These are phyloP conservation scores for Rhipidura dahli DNA, from an alignment of 2,113 vertebrate species.

Conservation along the genomic window DNA sequence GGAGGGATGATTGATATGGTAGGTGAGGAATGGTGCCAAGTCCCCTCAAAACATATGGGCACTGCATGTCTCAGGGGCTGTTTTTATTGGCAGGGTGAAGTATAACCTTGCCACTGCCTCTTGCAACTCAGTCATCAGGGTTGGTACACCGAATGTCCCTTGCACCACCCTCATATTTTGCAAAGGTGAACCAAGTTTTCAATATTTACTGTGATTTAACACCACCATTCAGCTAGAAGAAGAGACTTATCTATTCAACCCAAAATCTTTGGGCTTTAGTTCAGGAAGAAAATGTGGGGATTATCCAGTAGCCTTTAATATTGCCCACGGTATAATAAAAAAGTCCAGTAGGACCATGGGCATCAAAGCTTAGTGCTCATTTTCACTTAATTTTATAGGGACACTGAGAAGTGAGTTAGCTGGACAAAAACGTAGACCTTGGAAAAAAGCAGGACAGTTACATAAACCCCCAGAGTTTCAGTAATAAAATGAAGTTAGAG, in stretches of 20 bases:
- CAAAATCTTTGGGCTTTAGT: neutral
- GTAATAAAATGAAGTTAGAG: neutral
- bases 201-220: neutral
- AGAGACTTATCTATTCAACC: neutral
- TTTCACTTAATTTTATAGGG: neutral
- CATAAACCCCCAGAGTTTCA: neutral
- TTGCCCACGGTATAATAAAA: neutral
- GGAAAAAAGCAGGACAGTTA: neutral
- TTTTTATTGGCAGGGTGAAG: neutral
- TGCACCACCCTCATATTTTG: neutral
- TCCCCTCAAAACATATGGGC: neutral
- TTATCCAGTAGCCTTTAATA: neutral
- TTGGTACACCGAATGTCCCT: neutral
- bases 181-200: neutral
- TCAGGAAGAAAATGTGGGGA: neutral
- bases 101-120: neutral
- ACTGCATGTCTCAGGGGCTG: neutral
- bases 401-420: neutral
- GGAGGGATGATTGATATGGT: fast-evolving
- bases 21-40: neutral
- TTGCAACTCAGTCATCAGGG: neutral
- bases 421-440: neutral
- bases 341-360: neutral
- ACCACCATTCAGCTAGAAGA: fast-evolving
- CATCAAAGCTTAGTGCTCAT: neutral